These are phyloP conservation scores for Euglossa dilemma DNA, from an alignment of 1,140 invertebrate genomes.

Conservation along the genomic window DNA sequence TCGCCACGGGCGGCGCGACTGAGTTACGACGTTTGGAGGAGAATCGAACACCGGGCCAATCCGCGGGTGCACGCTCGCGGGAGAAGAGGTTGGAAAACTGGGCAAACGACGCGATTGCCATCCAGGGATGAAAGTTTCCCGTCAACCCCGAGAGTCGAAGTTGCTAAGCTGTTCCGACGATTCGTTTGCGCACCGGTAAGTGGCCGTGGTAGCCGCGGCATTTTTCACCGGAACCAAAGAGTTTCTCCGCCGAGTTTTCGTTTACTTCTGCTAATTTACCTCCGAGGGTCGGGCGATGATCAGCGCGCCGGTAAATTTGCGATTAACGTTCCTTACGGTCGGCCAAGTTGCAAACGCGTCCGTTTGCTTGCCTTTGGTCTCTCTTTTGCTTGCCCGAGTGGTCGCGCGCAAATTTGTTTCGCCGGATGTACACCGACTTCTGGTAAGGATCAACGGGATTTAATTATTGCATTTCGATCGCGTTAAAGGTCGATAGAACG, in stretches of 20 bases:
- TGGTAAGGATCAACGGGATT: background rate
- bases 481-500: no score
- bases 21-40: slow-evolving; percentile 37
- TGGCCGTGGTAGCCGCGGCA: background rate
- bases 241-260: background rate
- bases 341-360: background rate
- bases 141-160: slow-evolving; percentile 28
- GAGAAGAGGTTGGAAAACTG: background rate
- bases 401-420: background rate
- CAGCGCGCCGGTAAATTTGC: background rate
- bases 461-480: background rate
- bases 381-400: background rate
- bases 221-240: slow-evolving; percentile 5
- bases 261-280: slow-evolving; percentile 30
- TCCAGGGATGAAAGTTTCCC: slow-evolving; percentile 42
- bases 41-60: background rate
- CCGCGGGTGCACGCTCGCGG: slow-evolving; percentile 9
- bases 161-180: background rate
- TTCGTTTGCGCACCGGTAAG: slow-evolving; percentile 8
- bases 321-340: background rate
- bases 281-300: background rate
- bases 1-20: slow-evolving; percentile 16
- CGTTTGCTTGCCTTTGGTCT: background rate
- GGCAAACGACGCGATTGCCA: slow-evolving; percentile 33
- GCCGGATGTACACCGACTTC: background rate